Evolutionary conservation across 1,140 invertebrate species (phyloP).

Genomic region (Lepidurus arcticus): DNA sequence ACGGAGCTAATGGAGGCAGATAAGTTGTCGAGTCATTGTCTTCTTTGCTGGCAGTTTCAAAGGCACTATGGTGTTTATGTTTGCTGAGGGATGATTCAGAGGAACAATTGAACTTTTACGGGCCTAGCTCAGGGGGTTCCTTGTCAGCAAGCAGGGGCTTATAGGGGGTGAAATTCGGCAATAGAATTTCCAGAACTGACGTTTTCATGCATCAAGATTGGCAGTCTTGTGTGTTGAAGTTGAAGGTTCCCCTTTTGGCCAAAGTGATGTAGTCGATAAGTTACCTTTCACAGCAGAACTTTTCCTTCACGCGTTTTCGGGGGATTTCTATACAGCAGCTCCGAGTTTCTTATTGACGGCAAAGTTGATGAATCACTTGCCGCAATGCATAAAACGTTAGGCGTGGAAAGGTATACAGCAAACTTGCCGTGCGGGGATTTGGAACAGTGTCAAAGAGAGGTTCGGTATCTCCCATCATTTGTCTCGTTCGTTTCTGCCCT

Average conservation of each 20-base stretch:
- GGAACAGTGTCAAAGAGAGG: neutral
- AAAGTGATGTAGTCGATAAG: neutral
- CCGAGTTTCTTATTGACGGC: neutral
- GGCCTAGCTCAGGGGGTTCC: neutral
- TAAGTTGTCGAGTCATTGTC: constrained; percentile 2
- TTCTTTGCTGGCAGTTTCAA: neutral
- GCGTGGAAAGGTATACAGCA: neutral
- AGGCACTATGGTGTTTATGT: neutral
- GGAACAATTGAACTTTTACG: neutral
- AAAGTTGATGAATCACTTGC: neutral
- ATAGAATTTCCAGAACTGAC: neutral
- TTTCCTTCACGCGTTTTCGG: neutral
- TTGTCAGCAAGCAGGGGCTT: neutral
- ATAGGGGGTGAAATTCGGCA: neutral
- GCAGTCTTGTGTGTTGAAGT: neutral
- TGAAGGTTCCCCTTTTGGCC: neutral
- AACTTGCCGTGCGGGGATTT: neutral
- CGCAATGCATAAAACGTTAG: neutral
- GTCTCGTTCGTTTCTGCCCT: neutral
- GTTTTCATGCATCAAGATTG: neutral
- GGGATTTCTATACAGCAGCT: neutral
- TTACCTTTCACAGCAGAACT: neutral
- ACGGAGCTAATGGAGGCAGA: neutral
- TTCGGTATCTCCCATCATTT: neutral
- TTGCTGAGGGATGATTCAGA: neutral